A percentile compares a stretch with the other conserved stretches of the same genome.
phyloP scores from a whole-genome alignment of 2,797 vertebrate genomes.

The Picus viridis region DNA sequence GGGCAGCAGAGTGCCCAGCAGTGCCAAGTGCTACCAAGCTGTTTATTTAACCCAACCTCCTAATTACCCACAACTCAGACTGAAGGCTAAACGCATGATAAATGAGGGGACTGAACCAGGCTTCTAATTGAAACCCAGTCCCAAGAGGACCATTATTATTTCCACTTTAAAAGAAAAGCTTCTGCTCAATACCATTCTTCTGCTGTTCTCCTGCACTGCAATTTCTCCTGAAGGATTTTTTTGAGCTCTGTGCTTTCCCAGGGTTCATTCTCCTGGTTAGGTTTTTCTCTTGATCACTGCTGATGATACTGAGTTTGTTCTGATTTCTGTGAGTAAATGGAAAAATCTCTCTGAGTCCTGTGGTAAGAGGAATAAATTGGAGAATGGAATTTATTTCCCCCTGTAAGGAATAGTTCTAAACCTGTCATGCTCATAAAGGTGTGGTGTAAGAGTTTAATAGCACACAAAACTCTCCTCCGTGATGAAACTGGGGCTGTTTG shows the following conservation, averaged over 20 bases:
- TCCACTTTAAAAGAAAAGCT: constrained; percentile 30
- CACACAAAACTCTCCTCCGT: fast-evolving
- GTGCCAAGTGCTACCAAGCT: not conserved
- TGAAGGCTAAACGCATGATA: not conserved
- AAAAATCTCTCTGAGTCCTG: not conserved
- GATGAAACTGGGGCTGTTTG: no score
- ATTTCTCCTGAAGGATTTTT: constrained; percentile 41
- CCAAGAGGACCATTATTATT: constrained; percentile 41
- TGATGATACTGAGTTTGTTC: not conserved
- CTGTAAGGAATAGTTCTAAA: not conserved
- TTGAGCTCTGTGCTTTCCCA: not conserved
- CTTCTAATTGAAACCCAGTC: constrained; percentile 35
- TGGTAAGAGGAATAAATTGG: not conserved
- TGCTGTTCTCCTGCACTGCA: not conserved
- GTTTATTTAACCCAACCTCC: constrained; percentile 7
- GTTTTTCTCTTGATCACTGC: not conserved
- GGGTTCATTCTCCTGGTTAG: not conserved
- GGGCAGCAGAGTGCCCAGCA: not conserved
- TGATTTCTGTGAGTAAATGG: not conserved
- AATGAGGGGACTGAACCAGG: not conserved
- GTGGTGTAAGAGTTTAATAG: not conserved
- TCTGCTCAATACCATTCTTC: not conserved
- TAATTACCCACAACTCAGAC: constrained; percentile 6
- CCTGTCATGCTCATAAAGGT: fast-evolving
- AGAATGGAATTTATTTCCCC: not conserved